Evolutionary conservation across 2,797 vertebrate genomes (phyloP).

Genomic region (Chanos chanos): DNA sequence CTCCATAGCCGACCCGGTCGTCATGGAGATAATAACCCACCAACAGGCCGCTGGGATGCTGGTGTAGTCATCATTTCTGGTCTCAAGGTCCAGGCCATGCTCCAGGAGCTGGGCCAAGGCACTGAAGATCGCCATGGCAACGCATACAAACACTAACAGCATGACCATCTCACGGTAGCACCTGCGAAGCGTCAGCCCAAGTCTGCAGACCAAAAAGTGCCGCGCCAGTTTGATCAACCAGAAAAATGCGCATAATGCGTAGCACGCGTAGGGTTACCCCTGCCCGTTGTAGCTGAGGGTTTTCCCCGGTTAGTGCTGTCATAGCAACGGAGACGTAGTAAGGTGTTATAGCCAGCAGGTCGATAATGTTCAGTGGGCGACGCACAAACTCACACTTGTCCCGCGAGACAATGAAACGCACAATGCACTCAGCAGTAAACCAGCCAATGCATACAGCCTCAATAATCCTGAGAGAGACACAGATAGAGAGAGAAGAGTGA

Average conservation of each 20-base stretch:
- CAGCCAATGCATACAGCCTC: constrained; percentile 98
- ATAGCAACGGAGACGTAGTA: constrained; percentile 91
- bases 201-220: constrained; percentile 98
- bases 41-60: constrained; percentile 98
- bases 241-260: constrained; percentile 98
- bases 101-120: constrained; percentile 96
- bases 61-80: constrained; percentile 89
- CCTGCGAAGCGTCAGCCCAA: constrained; percentile 92
- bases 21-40: constrained; percentile 99
- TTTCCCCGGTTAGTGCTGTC: constrained; percentile 87
- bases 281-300: constrained; percentile 90
- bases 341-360: constrained; percentile 94
- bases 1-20: constrained; percentile 97
- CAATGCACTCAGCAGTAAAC: constrained; percentile 97
- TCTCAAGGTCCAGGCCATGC: constrained; percentile 89
- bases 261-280: constrained; percentile 92
- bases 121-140: constrained; percentile 99
- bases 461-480: constrained; percentile 80
- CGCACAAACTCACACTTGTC: constrained; percentile 97
- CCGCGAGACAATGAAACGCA: constrained; percentile 94
- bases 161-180: constrained; percentile 99
- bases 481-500: constrained; percentile 13
- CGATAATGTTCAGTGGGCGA: constrained; percentile 95
- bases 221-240: constrained; percentile 99
- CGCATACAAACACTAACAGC: constrained; percentile 95